A percentile compares a stretch with the other conserved stretches of the same genome.
These are phyloP conservation scores for Thalpophila matura DNA, from an alignment of 2,888 invertebrate species.

Conservation along the genomic window DNA sequence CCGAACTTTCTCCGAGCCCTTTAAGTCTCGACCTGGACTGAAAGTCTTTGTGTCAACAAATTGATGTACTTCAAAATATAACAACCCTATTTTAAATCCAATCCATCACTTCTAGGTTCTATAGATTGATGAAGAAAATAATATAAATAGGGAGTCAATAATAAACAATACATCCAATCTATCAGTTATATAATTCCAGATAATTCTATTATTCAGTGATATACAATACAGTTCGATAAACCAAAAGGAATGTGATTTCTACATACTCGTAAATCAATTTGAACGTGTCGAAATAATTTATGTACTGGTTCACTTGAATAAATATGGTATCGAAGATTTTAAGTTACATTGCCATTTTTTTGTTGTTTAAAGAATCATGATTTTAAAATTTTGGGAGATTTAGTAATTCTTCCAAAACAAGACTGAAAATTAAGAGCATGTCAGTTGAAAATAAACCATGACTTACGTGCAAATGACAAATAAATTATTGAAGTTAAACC, in stretches of 20 bases:
- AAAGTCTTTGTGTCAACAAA: slow-evolving; percentile 43
- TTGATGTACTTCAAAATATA: slow-evolving; percentile 28
- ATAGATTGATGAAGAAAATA: slow-evolving; percentile 18
- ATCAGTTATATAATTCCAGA: slow-evolving; percentile 33
- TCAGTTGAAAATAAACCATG: slow-evolving; percentile 7
- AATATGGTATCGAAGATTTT: not conserved
- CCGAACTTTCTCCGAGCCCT: slow-evolving; percentile 88
- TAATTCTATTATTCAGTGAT: slow-evolving; percentile 31
- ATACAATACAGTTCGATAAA: slow-evolving; percentile 10
- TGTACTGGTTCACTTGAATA: slow-evolving; percentile 1
- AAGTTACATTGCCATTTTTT: not conserved
- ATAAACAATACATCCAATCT: slow-evolving; percentile 18
- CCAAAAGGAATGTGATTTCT: slow-evolving; percentile 27
- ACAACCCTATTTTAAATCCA: not conserved
- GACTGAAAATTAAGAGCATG: not conserved
- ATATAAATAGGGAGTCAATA: slow-evolving; percentile 8
- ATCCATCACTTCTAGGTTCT: slow-evolving; percentile 24
- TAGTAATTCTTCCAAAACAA: slow-evolving; percentile 2
- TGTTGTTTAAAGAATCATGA: too few species aligned
- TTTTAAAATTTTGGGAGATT: too few species aligned
- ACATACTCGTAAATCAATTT: slow-evolving; percentile 41
- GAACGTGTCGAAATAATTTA: slow-evolving; percentile 29
- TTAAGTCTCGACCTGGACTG: slow-evolving; percentile 64
- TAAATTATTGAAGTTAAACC: not conserved
- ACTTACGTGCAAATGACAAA: slow-evolving; percentile 3